Evolutionary conservation across 2,113 vertebrate genomes (phyloP), one percentile per base, ranked within the genome.

Genomic region (Cyanistes caeruleus): DNA sequence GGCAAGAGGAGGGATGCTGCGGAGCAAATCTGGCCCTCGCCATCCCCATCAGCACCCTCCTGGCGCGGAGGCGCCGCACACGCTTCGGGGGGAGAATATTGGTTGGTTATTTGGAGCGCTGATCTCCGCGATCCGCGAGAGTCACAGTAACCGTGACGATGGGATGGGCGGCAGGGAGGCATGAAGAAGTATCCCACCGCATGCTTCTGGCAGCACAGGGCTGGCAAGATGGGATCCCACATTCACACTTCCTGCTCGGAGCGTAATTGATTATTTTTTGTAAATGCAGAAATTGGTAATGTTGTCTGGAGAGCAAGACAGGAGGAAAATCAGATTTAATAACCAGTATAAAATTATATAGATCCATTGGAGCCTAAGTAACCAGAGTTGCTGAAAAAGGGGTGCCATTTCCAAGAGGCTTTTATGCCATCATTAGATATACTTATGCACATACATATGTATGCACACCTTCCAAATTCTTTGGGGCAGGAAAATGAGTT

Each of bases 261-360:
- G 88, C 1, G 0, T 33, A 83, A 87, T 19, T 41, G 52, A 67
- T 89, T 75, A 27, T 49, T 84, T 95, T 95, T 63, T 5, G 3
- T 20, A 77, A 92, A 64, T 46, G 68, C 28, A 89, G 85, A 53
- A 93, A 94, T 56, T 72, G 85, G 22, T 20, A 65, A 85, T 86
- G 18, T 15, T 74, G 53, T 82, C 87, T 91, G 82, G 75, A 93
- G 84, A 95, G 78, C 3, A 8, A 91, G 63, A 90, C 6, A 28
- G 93, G 75, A 94, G 53, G 87, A 90, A 93, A 92, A 89, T 84
- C 80, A 62, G 73, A 87, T 96, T 92, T 88, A 90, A 85, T 59
- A 84, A 83, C 80, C 56, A 37, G 22, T 51, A 22, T 56, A 49
- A 87, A 86, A 75, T 80, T 5, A n/a, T 11, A 48, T 44, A 49